Base-by-base conservation (phyloP, 2,888 invertebrate genomes). In the Gastracanthus pulcherrimus region DNA sequence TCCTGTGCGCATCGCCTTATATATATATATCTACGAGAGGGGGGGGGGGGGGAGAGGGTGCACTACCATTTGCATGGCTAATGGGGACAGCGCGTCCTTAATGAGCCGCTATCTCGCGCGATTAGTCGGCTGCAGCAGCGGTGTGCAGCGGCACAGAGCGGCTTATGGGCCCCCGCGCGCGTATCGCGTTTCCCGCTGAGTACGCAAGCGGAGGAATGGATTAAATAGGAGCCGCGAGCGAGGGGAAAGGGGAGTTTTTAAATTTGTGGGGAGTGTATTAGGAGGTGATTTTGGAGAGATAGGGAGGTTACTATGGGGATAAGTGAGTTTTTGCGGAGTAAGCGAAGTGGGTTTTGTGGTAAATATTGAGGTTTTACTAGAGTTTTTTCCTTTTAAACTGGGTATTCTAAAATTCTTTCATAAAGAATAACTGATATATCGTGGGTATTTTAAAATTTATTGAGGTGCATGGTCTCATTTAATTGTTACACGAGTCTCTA, bases 21-120 rank as follows among this genome's bases (percentile, higher is more conserved):
- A 38, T 36, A 29, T 13, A 29, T 11, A 16, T 31, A 31, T 34
- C 23, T 41, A 38, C 36, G 26, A n/a, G 41, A 26, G 45, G n/a
- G n/a, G n/a, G n/a, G n/a, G n/a, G n/a, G n/a, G n/a, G n/a, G n/a
- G n/a, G n/a, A n/a, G n/a, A n/a, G n/a, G n/a, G n/a, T n/a, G n/a
- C n/a, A n/a, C n/a, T n/a, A n/a, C 41, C 45, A 74, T 74, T 74
- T 74, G 58, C 75, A 48, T 48, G 48, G 64, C 64, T 64, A 75
- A 75, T 64, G 36, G 64, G n/a, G 16, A 31, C 23, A 45, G 19
- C 45, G 13, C 23, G 69, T n/a, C 45, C 41, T 31, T 69, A 69
- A 69, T 69, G 26, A 69, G 26, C 31, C 48, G 34, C 62, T n/a
- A 62, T 29, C 29, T 34, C 29, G 62, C 62, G 62, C 31, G 31